Evolutionary conservation across 2,113 vertebrate genomes (phyloP).

Genomic region (Trogon melanurus): DNA sequence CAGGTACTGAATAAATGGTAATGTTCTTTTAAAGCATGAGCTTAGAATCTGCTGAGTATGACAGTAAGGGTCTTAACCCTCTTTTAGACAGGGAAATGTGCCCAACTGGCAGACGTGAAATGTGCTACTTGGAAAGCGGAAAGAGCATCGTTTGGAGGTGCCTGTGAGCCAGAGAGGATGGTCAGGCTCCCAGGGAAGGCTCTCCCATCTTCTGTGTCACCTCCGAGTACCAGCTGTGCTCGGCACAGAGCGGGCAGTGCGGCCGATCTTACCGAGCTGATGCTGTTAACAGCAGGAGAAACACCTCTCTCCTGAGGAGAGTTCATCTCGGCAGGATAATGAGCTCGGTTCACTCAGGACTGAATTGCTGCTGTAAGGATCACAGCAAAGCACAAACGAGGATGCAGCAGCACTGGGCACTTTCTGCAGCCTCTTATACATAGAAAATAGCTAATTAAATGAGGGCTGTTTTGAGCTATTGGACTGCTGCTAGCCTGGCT

Average conservation of each 20-base stretch:
- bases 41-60: not conserved
- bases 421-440: not conserved
- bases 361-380: not conserved
- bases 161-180: not conserved
- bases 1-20: not conserved
- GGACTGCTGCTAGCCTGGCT: slow-evolving; percentile 23
- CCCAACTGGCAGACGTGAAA: not conserved
- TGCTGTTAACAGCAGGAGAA: slow-evolving; percentile 2
- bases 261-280: not conserved
- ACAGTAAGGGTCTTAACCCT: not conserved
- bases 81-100: not conserved
- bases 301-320: slow-evolving; percentile 5
- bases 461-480: not conserved
- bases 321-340: slow-evolving; percentile 47
- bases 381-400: slow-evolving; percentile 28
- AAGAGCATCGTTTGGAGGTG: not conserved
- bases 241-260: not conserved
- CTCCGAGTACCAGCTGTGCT: not conserved
- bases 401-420: not conserved
- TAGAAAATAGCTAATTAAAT: slow-evolving; percentile 38
- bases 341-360: slow-evolving; percentile 13
- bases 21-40: not conserved
- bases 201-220: not conserved
- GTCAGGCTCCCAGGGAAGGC: not conserved
- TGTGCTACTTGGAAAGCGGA: not conserved